Percentiles rank a stretch among this genome's conserved stretches.
These are phyloP conservation scores for Magallana angulata DNA, from an alignment of 1,140 invertebrate species.

Conservation along the genomic window DNA sequence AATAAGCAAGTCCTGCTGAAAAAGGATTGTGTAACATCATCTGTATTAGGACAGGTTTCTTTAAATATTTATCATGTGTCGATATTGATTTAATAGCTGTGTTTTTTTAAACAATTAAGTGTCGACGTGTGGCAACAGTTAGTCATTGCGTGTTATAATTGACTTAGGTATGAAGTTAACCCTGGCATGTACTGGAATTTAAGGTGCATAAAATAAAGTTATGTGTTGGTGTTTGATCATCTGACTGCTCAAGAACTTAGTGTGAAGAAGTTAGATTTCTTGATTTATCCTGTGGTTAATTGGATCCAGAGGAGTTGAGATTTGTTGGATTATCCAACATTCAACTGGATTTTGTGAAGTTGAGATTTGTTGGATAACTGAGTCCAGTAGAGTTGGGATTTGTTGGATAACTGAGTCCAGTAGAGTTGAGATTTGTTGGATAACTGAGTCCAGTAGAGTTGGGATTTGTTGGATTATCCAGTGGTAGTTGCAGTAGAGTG, in stretches of 20 bases:
- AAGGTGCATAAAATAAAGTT: too few species aligned
- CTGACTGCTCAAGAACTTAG: too few species aligned
- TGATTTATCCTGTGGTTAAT: too few species aligned
- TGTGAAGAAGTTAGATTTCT: too few species aligned
- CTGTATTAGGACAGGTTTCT: neutral
- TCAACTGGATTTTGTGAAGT: too few species aligned
- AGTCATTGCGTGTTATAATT: neutral
- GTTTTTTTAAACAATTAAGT: neutral
- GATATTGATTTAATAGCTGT: neutral
- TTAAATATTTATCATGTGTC: slow-evolving; percentile 22
- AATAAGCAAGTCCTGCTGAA: neutral
- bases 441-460: neutral
- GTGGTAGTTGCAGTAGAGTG: neutral
- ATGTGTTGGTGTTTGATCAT: too few species aligned
- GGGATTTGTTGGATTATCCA: neutral
- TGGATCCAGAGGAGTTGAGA: too few species aligned
- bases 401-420: neutral
- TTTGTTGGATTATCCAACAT: too few species aligned
- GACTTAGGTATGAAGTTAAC: too few species aligned
- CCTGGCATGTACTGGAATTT: too few species aligned
- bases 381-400: neutral
- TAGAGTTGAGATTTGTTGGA: neutral
- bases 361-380: neutral
- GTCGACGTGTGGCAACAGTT: neutral
- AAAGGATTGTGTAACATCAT: neutral